phyloP scores from a whole-genome alignment of 2,797 vertebrate species.

The Sarcophilus harrisii region DNA sequence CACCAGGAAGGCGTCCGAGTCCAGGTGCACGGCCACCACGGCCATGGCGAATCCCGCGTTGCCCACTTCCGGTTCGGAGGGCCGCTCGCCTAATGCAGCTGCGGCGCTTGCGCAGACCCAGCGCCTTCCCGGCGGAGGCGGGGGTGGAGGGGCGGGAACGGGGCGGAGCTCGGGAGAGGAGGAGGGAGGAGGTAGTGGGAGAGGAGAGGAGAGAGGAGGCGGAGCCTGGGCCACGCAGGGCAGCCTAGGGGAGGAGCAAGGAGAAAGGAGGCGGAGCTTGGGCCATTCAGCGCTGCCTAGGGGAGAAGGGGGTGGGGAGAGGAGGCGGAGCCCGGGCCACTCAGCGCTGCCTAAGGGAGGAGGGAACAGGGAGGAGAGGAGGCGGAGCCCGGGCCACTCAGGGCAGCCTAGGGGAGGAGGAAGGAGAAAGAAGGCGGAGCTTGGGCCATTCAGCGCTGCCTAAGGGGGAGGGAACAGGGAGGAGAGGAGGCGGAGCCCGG shows the following conservation, averaged over 20 bases:
- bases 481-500: neutral
- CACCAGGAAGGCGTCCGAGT: slow-evolving; percentile 95
- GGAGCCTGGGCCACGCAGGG: neutral
- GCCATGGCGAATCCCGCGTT: slow-evolving; percentile 74
- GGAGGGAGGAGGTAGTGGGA: too few species aligned
- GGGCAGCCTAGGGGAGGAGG: neutral
- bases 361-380: neutral
- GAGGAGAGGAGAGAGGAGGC: neutral
- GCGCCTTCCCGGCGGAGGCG: neutral
- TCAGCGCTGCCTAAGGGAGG: too few species aligned
- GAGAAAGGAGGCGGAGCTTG: too few species aligned
- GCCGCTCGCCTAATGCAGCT: too few species aligned
- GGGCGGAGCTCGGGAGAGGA: too few species aligned
- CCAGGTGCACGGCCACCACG: slow-evolving; percentile 88
- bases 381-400: neutral
- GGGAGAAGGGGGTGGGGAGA: too few species aligned
- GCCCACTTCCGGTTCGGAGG: neutral
- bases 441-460: too few species aligned
- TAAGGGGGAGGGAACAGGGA: neutral
- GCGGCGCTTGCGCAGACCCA: neutral
- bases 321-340: too few species aligned
- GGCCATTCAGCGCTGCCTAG: neutral
- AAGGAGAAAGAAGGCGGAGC: too few species aligned
- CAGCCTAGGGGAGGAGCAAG: neutral
- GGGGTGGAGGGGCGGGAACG: neutral